Evolutionary conservation across 2,113 vertebrate species (phyloP).

Genomic region (Thalassarche chlororhynchos): DNA sequence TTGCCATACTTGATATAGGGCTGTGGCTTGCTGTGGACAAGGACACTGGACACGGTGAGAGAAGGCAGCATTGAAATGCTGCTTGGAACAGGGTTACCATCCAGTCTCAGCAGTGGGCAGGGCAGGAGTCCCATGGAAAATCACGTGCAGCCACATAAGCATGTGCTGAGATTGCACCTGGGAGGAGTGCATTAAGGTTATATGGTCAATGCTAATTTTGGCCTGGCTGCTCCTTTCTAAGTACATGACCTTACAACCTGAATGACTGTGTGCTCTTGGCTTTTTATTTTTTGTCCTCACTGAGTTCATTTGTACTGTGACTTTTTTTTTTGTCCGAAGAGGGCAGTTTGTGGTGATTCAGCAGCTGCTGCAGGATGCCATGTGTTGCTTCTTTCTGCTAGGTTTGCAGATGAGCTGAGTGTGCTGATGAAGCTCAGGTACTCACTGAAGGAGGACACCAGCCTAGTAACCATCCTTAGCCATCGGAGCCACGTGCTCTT

Average conservation of each 20-base stretch:
- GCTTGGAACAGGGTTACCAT: background rate
- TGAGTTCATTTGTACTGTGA: background rate
- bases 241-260: background rate
- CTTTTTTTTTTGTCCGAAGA: background rate
- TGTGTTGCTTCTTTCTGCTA: background rate
- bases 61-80: background rate
- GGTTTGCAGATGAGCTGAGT: constrained; percentile 86
- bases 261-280: background rate
- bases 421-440: constrained; percentile 82
- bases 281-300: background rate
- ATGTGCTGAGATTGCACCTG: background rate
- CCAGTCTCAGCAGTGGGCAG: background rate
- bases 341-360: background rate
- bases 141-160: background rate
- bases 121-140: background rate
- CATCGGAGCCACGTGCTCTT: constrained; percentile 75
- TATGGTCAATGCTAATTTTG: background rate
- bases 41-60: background rate
- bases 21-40: background rate
- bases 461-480: constrained; percentile 82
- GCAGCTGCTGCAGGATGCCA: background rate
- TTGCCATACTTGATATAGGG: fast-evolving
- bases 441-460: constrained; percentile 77
- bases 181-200: background rate
- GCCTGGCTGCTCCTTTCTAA: background rate